Evolutionary conservation across 2,888 invertebrate genomes (phyloP).

Genomic region (Parnassius glacialis): DNA sequence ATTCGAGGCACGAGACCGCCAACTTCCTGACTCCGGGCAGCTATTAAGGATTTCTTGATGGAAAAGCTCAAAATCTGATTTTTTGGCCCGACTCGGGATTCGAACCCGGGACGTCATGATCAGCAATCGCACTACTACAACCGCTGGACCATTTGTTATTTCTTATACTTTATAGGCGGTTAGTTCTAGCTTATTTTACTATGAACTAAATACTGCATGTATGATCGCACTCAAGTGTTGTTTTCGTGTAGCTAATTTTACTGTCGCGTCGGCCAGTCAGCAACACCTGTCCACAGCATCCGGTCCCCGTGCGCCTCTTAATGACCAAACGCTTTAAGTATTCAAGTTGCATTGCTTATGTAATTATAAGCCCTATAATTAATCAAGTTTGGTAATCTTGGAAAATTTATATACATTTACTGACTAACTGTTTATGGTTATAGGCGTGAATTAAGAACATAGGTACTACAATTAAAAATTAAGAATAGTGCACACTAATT

Average conservation of each 20-base stretch:
- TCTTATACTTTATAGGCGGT: too few species aligned
- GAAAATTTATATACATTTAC: neutral
- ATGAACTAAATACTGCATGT: neutral
- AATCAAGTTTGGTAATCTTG: slow-evolving; percentile 15
- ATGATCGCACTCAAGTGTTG: slow-evolving; percentile 9
- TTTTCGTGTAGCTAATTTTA: slow-evolving; percentile 14
- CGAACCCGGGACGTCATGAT: too few species aligned
- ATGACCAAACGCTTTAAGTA: slow-evolving; percentile 8
- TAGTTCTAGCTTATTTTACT: too few species aligned
- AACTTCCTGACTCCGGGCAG: too few species aligned
- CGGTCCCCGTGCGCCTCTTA: slow-evolving; percentile 28
- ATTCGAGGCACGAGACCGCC: too few species aligned
- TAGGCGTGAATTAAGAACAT: neutral
- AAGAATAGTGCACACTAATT: too few species aligned
- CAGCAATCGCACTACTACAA: too few species aligned
- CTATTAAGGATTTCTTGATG: too few species aligned
- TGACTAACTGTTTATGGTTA: neutral
- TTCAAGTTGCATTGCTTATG: slow-evolving; percentile 14
- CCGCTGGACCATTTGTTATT: too few species aligned
- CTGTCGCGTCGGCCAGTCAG: slow-evolving; percentile 13
- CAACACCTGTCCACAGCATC: slow-evolving; percentile 40
- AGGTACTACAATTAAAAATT: too few species aligned
- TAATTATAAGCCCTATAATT: slow-evolving; percentile 15
- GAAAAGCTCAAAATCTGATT: too few species aligned
- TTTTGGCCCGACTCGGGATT: too few species aligned